These are phyloP conservation scores for Geopemphigus sp. DNA, from an alignment of 1,140 invertebrate genomes.

Conservation along the genomic window DNA sequence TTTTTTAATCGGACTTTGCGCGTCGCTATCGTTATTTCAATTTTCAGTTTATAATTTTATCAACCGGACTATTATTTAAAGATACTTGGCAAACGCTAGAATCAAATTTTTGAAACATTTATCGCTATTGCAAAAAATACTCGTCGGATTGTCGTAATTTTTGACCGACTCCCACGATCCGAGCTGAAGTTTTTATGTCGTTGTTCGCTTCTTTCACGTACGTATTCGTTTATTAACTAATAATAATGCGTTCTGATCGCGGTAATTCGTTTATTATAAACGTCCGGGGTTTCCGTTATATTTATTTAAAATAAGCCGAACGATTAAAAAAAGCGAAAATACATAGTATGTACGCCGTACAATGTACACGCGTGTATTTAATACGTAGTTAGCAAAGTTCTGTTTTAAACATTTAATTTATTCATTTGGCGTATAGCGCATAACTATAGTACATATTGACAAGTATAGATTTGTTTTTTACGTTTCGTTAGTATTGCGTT, in stretches of 20 bases:
- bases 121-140: not conserved
- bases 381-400: too few species aligned
- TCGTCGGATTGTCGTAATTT: slow-evolving; percentile 5
- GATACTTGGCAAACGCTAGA: slow-evolving; percentile 1
- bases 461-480: too few species aligned
- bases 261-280: not conserved
- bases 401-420: too few species aligned
- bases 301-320: not conserved
- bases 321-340: too few species aligned
- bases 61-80: not conserved
- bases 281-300: not conserved
- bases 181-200: slow-evolving; percentile 10
- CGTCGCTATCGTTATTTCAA: not conserved
- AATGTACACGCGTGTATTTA: too few species aligned
- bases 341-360: too few species aligned
- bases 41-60: not conserved
- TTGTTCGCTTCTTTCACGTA: not conserved
- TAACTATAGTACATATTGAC: too few species aligned
- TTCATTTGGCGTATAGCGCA: too few species aligned
- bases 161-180: not conserved
- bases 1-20: not conserved
- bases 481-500: too few species aligned
- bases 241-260: not conserved
- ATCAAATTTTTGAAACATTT: slow-evolving; percentile 22
- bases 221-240: not conserved